Conservation (phyloP, 92 coral and sea anemone genomes). For the Montipora capitata region DNA sequence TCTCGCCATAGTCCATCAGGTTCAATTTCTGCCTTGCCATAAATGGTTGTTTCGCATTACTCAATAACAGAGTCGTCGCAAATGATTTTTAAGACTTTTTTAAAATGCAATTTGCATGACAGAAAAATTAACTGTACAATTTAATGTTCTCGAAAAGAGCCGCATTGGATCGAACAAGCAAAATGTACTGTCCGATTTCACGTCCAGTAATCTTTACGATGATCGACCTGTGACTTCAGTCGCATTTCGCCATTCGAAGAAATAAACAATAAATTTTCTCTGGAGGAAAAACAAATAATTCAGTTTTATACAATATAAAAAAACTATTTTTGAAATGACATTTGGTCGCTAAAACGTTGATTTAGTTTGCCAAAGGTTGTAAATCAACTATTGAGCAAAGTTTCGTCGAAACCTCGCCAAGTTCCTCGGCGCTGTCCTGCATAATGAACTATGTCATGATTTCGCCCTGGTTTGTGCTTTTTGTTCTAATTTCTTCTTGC, state of each 20-base stretch:
- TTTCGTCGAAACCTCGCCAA: no score
- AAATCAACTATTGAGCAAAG: background rate
- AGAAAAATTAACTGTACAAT: conserved; percentile 42
- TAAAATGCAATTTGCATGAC: conserved; percentile 42
- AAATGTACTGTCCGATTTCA: background rate
- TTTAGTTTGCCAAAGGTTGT: background rate
- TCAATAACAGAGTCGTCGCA: conserved; percentile 36
- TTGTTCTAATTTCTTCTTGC: background rate
- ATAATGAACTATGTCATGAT: background rate
- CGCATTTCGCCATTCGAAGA: background rate
- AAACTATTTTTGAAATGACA: conserved; percentile 48
- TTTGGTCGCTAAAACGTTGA: conserved; percentile 45
- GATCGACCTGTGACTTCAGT: no score
- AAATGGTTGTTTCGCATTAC: background rate
- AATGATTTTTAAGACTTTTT: conserved; percentile 22
- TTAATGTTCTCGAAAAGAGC: conserved; percentile 32
- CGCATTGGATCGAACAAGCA: conserved; percentile 2
- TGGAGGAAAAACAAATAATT: conserved; percentile 9
- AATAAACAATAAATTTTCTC: background rate
- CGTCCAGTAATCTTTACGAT: background rate
- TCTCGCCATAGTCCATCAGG: background rate
- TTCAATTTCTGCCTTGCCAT: background rate
- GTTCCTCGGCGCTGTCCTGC: background rate
- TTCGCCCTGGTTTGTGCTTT: background rate
- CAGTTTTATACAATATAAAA: conserved; percentile 26